Base-by-base conservation (phyloP, 2,888 invertebrate species). In the Cryptocheilus praepositus region DNA sequence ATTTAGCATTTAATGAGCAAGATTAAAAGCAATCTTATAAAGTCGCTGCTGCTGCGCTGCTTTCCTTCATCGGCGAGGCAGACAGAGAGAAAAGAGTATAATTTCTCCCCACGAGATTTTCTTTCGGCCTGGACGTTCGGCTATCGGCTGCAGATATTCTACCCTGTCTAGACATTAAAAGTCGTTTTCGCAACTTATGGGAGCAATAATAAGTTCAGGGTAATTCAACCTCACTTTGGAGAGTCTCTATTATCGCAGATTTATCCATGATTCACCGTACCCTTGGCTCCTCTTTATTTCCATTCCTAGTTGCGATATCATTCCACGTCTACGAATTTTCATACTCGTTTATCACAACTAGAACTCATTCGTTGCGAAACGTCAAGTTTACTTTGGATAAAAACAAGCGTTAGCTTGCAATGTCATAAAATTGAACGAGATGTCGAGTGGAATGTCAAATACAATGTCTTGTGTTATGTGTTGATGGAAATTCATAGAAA, bases 21-120 rank as follows among this genome's bases (percentile, higher is more conserved):
- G 36, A 36, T 36, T 36, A 36, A 36, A 36, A 36, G 36, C 16
- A 49, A 49, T 49, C 18, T 49, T 18, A 18, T 49, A 13, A 16
- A 49, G 16, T 18, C 49, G 49, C 49, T 16, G 16, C 49, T 49
- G 49, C 49, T 8, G 36, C 36, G 7, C 11, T 7, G 36, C 36
- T 36, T 11, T 2, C 11, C 49, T 13, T 18, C 49, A 49, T 49
- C 18, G 49, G 49, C 49, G 49, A 22, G 4, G 22, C 25, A 7
- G 21, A 22, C 25, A 8, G 21, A 21, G 53, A 16, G 49, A n/a
- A 44, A 54, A 61, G 65, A 49, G 60, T 49, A 44, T 22, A 19
- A 44, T 46, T 22, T 18, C 19, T 60, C 49, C 18, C 49, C 13
- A 18, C 49, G 49, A 57, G 21, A 52, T 16, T 53, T 49, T 46